Evolutionary conservation across 2,797 vertebrate species (phyloP).

Genomic region (Anguilla anguilla): DNA sequence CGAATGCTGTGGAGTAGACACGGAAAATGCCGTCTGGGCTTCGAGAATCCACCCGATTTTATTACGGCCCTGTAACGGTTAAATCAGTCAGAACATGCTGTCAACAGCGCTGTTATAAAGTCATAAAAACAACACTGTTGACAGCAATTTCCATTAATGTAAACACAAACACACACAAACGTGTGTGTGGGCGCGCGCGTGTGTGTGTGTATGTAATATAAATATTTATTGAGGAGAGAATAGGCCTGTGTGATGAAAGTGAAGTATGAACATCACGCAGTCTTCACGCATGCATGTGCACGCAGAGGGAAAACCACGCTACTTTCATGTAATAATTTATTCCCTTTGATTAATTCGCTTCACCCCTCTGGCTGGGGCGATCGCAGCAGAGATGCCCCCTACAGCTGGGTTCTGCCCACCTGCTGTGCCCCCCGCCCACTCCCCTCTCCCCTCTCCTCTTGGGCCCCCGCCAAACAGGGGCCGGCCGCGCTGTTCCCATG

Average conservation of each 20-base stretch:
- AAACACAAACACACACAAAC: background rate
- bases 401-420: slow-evolving; percentile 35
- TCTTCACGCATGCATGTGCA: background rate
- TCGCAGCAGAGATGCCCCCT: slow-evolving; percentile 55
- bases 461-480: slow-evolving; percentile 23
- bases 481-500: slow-evolving; percentile 47
- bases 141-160: background rate
- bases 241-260: background rate
- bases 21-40: background rate
- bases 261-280: background rate
- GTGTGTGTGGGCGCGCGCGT: background rate
- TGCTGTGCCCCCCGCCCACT: slow-evolving; percentile 38
- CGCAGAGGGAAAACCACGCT: slow-evolving; percentile 37
- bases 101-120: too few relatives aligned
- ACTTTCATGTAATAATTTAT: slow-evolving; percentile 75
- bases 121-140: background rate
- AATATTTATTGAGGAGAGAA: background rate
- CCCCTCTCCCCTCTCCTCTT: slow-evolving; percentile 4
- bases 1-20: too few relatives aligned
- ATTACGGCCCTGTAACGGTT: background rate
- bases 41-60: background rate
- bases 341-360: slow-evolving; percentile 71
- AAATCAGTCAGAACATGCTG: too few relatives aligned
- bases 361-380: slow-evolving; percentile 63
- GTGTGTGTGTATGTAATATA: background rate